These are phyloP conservation scores for Datnioides undecimradiatus DNA, from an alignment of 2,113 vertebrate genomes.

Conservation along the genomic window DNA sequence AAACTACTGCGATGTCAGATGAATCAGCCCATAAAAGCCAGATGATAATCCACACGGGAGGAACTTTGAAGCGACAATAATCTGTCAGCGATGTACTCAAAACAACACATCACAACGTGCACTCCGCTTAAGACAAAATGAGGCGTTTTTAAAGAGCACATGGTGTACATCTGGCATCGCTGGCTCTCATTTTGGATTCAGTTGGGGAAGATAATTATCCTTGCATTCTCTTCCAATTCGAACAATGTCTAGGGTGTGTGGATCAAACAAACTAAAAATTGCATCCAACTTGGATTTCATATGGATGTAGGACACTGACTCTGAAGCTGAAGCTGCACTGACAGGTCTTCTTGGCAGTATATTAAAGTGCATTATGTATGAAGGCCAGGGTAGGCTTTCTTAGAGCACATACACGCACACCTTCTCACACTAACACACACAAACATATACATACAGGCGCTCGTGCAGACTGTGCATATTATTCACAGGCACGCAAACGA, in stretches of 20 bases:
- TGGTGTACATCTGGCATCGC: slow-evolving; percentile 35
- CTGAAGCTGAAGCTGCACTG: slow-evolving; percentile 21
- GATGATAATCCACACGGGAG: slow-evolving; percentile 22
- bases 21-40: slow-evolving; percentile 14
- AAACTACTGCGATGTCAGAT: slow-evolving; percentile 26
- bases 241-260: slow-evolving; percentile 3
- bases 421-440: neutral
- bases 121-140: slow-evolving; percentile 9
- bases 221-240: slow-evolving; percentile 20
- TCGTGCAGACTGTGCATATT: neutral
- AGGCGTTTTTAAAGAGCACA: slow-evolving; percentile 40
- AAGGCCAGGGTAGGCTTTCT: slow-evolving; percentile 19
- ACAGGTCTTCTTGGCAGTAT: slow-evolving; percentile 43
- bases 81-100: slow-evolving; percentile 1
- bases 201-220: slow-evolving; percentile 38
- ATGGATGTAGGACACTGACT: slow-evolving; percentile 41
- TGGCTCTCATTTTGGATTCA: slow-evolving; percentile 35
- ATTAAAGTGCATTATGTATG: slow-evolving; percentile 51
- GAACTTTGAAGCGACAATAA: slow-evolving; percentile 12
- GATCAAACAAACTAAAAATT: slow-evolving; percentile 54
- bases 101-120: slow-evolving; percentile 32
- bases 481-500: slow-evolving; percentile 4
- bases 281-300: slow-evolving; percentile 21
- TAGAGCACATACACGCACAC: neutral
- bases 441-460: slow-evolving; percentile 5